These are phyloP conservation scores for Ciona savignyi DNA, from an alignment of 23 tunicate species.

Conservation along the genomic window DNA sequence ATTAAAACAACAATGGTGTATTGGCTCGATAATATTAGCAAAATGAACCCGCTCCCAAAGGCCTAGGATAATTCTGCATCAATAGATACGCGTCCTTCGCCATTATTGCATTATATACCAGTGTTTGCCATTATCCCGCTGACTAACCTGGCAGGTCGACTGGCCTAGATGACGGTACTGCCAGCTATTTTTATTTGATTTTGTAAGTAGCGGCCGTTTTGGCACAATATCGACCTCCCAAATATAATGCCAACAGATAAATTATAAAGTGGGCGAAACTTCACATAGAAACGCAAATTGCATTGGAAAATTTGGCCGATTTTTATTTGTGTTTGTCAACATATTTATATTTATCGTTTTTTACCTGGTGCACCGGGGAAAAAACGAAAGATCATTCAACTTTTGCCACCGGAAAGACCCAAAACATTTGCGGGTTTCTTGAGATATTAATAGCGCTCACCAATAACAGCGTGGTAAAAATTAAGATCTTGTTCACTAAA, in stretches of 20 bases:
- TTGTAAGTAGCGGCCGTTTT: not conserved
- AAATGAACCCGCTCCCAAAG: slow-evolving; percentile 19
- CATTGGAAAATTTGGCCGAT: no score
- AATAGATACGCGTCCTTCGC: not conserved
- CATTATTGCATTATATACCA: slow-evolving; percentile 17
- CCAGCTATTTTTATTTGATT: not conserved
- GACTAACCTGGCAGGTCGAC: not conserved
- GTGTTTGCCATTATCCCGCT: not conserved
- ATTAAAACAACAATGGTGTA: slow-evolving; percentile 21
- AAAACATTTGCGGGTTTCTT: no score
- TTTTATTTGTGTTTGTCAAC: no score
- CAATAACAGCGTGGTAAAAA: no score
- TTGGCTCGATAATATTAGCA: slow-evolving; percentile 40
- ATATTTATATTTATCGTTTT: not conserved
- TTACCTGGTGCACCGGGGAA: no score
- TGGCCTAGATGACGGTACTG: not conserved
- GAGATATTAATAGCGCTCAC: no score
- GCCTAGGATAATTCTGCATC: not conserved
- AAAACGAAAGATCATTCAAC: no score
- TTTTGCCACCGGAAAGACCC: no score
- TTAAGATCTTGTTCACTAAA: no score
- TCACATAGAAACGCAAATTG: not conserved
- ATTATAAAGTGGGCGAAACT: not conserved
- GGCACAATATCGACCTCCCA: not conserved
- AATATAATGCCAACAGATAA: not conserved